phyloP scores from a whole-genome alignment of 2,113 vertebrate genomes.

The Sminthopsis crassicaudata region DNA sequence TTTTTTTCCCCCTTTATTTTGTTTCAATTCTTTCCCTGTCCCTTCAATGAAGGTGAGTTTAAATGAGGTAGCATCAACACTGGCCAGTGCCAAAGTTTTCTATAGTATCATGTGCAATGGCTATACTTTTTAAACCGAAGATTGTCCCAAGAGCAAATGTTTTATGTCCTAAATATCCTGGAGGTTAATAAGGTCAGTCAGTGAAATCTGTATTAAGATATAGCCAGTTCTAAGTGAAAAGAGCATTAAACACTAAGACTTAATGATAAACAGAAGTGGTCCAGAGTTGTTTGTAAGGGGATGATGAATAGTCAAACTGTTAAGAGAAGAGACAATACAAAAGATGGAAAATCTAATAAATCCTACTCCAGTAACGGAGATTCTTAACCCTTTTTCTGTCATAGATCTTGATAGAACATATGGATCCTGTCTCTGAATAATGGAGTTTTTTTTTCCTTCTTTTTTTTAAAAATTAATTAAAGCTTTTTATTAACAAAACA shows the following conservation, averaged over 20 bases:
- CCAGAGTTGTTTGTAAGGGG: too few relatives aligned
- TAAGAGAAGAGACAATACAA: neutral
- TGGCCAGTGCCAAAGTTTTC: neutral
- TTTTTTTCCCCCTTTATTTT: neutral
- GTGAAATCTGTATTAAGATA: neutral
- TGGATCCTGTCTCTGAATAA: neutral
- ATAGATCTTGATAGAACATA: neutral
- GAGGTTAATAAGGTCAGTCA: neutral
- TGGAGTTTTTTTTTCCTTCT: too few relatives aligned
- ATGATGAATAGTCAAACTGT: neutral
- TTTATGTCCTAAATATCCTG: neutral
- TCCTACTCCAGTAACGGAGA: neutral
- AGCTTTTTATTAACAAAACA: too few relatives aligned
- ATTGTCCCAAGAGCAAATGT: neutral
- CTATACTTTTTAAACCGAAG: neutral
- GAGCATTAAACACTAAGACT: neutral
- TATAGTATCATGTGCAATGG: neutral
- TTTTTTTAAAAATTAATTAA: neutral
- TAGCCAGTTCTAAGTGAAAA: neutral
- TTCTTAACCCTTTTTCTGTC: neutral
- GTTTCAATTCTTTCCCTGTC: neutral
- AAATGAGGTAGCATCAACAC: neutral
- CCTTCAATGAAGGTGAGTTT: neutral
- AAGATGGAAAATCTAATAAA: neutral
- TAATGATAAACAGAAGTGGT: neutral